A percentile compares a stretch with the other conserved stretches of the same genome.
Evolutionary conservation across 2,113 vertebrate genomes (phyloP).

Genomic region (Catharus bicknelli): DNA sequence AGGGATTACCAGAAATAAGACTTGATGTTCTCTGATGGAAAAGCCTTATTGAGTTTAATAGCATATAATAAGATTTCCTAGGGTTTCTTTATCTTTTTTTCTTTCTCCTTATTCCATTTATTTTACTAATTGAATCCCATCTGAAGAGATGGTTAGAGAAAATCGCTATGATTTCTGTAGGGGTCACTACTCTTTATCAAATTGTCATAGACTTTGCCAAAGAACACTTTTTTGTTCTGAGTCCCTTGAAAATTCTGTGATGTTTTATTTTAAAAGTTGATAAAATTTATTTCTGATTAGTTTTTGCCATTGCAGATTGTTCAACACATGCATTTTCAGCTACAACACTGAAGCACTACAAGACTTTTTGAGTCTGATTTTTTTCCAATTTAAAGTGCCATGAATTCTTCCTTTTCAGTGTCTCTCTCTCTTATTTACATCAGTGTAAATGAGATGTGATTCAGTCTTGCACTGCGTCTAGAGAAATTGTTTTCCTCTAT

Average conservation of each 20-base stretch:
- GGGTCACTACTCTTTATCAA: background rate
- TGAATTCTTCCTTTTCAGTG: background rate
- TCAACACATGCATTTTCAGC: background rate
- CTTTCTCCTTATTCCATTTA: background rate
- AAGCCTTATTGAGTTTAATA: conserved; percentile 51
- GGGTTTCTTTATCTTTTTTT: background rate
- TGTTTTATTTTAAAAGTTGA: background rate
- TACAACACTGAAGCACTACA: background rate
- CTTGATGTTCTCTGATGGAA: conserved; percentile 41
- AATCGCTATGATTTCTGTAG: background rate
- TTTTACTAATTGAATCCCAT: conserved; percentile 35
- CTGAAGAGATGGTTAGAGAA: conserved; percentile 2
- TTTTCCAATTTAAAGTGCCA: background rate
- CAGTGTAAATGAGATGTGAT: background rate
- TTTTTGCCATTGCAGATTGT: background rate
- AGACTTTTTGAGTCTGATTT: background rate
- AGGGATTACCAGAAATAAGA: conserved; percentile 48
- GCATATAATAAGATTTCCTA: conserved; percentile 38
- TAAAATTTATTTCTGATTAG: background rate
- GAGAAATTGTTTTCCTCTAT: conserved; percentile 13
- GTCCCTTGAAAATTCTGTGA: background rate
- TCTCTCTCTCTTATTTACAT: background rate
- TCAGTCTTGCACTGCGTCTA: background rate
- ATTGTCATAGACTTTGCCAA: background rate
- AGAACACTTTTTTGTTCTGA: background rate